Percentiles rank a stretch among this genome's conserved stretches.
phyloP scores from a whole-genome alignment of 2,113 vertebrate genomes.

The Parus major region DNA sequence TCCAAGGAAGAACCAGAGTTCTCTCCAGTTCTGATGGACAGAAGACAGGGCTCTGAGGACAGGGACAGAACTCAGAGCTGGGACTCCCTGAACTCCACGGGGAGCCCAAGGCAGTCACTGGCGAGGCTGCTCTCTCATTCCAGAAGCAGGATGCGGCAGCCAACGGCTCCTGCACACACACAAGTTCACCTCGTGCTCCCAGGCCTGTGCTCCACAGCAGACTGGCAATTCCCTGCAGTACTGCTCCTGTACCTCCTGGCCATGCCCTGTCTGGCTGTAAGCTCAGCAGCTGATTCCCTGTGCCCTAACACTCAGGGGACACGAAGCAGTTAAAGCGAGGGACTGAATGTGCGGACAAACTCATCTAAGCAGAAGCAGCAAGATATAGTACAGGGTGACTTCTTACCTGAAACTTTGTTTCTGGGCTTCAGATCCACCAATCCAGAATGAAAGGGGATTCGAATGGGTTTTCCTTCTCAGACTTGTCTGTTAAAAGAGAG shows the following conservation, averaged over 20 bases:
- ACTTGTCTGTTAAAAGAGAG: constrained; percentile 86
- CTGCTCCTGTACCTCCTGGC: not conserved
- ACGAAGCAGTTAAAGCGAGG: constrained; percentile 33
- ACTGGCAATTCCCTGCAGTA: not conserved
- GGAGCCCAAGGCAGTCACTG: not conserved
- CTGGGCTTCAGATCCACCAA: constrained; percentile 83
- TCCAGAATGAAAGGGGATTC: constrained; percentile 81
- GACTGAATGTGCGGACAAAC: constrained; percentile 40
- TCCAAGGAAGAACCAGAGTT: not conserved
- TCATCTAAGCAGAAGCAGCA: constrained; percentile 64
- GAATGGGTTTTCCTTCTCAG: constrained; percentile 80
- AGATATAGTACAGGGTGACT: constrained; percentile 73
- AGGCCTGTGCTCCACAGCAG: not conserved
- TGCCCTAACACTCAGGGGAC: not conserved
- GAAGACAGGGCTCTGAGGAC: not conserved
- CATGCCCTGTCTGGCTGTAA: not conserved
- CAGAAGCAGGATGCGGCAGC: not conserved
- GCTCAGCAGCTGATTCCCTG: not conserved
- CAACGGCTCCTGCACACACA: not conserved
- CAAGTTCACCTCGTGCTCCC: not conserved
- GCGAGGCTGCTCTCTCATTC: not conserved
- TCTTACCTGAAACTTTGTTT: constrained; percentile 83
- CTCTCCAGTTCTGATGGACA: not conserved
- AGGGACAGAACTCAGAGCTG: not conserved
- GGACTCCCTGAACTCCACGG: not conserved